These are phyloP conservation scores for Cephalotes varians DNA, from an alignment of 2,888 invertebrate species.

Conservation along the genomic window DNA sequence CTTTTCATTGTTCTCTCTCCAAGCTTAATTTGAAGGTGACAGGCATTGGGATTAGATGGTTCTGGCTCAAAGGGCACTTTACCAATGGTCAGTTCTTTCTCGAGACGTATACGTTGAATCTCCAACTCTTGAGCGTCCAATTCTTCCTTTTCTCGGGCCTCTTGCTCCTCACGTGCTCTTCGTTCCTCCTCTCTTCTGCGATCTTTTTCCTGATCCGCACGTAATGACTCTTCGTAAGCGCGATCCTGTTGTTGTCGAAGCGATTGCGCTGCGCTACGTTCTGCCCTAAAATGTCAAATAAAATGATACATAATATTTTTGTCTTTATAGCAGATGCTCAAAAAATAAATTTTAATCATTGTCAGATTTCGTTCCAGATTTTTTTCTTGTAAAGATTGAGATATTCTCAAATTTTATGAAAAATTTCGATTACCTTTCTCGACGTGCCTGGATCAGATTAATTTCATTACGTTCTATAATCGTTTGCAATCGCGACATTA, in stretches of 20 bases:
- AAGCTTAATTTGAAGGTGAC: constrained; percentile 96
- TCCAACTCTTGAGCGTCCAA: constrained; percentile 87
- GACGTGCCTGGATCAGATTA: constrained; percentile 94
- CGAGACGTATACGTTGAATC: constrained; percentile 88
- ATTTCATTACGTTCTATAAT: constrained; percentile 95
- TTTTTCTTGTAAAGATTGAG: not conserved
- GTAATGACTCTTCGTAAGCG: constrained; percentile 96
- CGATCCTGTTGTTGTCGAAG: constrained; percentile 96
- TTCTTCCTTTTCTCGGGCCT: constrained; percentile 86
- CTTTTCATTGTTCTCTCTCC: constrained; percentile 96
- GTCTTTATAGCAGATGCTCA: not conserved
- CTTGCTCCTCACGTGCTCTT: constrained; percentile 86
- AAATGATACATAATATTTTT: not conserved
- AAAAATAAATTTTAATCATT: not conserved
- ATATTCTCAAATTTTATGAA: not conserved
- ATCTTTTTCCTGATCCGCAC: constrained; percentile 98
- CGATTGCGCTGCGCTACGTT: constrained; percentile 94
- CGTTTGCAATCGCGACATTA: constrained; percentile 91
- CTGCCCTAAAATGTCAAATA: constrained; percentile 87
- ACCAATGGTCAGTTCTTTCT: constrained; percentile 89
- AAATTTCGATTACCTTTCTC: constrained; percentile 90
- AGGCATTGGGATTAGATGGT: constrained; percentile 89
- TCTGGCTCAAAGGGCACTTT: constrained; percentile 93
- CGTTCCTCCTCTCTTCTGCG: constrained; percentile 89
- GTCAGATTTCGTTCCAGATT: not conserved